Evolutionary conservation across 1,140 invertebrate genomes (phyloP), one percentile per base, ranked within the genome.

Genomic region (Melanaphis sacchari): DNA sequence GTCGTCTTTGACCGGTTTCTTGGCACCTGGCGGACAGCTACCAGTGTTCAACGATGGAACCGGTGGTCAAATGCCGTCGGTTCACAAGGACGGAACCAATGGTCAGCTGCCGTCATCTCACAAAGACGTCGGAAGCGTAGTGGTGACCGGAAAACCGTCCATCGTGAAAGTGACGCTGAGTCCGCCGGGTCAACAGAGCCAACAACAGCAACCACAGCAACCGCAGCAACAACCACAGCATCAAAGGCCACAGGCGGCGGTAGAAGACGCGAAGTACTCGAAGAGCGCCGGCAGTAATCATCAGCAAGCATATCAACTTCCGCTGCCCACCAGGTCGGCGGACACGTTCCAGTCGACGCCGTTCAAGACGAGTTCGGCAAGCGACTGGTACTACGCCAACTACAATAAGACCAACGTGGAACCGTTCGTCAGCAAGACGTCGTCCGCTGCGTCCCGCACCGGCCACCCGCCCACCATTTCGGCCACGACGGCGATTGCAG

Each of bases 311-410:
- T 87, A 91, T n/a, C 89, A 87, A 90, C 8, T 31, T 3, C 59
- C 36, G 8, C 18, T 24, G 11, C 31, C 40, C 21, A 94, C 96
- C 41, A 95, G 96, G 94, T 95, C 96, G 8, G 9, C 87, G 4
- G 89, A 93, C 41, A 96, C 96, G 94, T 93, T 93, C 6, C 91
- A 84, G 46, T 93, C 43, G 24, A 93, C 91, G 36, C 91, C 91
- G 36, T 93, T 93, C 36, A 66, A 66, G 46, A 93, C 91, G 46
- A 93, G 81, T 22, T 85, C 76, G 26, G 91, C 91, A 4, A 85
- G 36, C 24, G 97, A 96, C 94, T 98, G 97, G 97, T 98, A 98
- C 94, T 98, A 97, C 95, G 96, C 96, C 92, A 97, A 97, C 95
- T 98, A 98, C 94, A 97, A 98, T 94, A 96, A 96, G 94, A 96